Evolutionary conservation across 2,888 invertebrate genomes (phyloP).

Genomic region (Oegoconia quadripuncta): DNA sequence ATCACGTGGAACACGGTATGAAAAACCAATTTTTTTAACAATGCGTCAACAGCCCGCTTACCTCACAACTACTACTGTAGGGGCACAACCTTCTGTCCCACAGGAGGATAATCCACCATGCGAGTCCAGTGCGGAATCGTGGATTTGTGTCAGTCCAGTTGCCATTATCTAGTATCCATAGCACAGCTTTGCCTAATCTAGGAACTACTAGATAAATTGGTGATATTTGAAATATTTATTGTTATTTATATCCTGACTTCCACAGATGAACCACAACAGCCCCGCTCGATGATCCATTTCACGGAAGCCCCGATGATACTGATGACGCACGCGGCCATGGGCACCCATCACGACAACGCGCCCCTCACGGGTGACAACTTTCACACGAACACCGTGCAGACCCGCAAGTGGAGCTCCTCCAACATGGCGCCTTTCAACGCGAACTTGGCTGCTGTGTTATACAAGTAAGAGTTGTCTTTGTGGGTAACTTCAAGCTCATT

Average conservation of each 20-base stretch:
- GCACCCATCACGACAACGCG: slow-evolving; percentile 79
- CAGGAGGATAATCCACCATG: no score
- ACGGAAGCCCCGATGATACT: slow-evolving; percentile 81
- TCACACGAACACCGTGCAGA: slow-evolving; percentile 53
- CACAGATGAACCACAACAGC: slow-evolving; percentile 63
- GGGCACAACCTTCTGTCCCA: no score
- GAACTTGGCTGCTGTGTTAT: slow-evolving; percentile 87
- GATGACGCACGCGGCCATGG: slow-evolving; percentile 80
- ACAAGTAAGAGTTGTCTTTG: slow-evolving; percentile 77
- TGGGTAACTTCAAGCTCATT: no score
- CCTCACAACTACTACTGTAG: no score
- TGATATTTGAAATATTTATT: no score
- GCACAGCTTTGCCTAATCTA: no score
- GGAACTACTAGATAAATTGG: no score
- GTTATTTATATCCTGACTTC: not conserved
- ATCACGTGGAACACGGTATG: slow-evolving; percentile 67
- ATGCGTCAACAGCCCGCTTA: no score
- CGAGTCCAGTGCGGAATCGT: no score
- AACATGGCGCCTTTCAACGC: slow-evolving; percentile 84
- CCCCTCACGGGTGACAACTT: slow-evolving; percentile 83
- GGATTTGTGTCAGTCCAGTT: no score
- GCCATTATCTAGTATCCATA: no score
- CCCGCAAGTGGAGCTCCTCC: slow-evolving; percentile 84
- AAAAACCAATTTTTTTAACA: no score
- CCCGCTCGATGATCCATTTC: slow-evolving; percentile 83